Evolutionary conservation across 1,140 invertebrate species (phyloP).

Genomic region (Leptestheria dahalacensis): DNA sequence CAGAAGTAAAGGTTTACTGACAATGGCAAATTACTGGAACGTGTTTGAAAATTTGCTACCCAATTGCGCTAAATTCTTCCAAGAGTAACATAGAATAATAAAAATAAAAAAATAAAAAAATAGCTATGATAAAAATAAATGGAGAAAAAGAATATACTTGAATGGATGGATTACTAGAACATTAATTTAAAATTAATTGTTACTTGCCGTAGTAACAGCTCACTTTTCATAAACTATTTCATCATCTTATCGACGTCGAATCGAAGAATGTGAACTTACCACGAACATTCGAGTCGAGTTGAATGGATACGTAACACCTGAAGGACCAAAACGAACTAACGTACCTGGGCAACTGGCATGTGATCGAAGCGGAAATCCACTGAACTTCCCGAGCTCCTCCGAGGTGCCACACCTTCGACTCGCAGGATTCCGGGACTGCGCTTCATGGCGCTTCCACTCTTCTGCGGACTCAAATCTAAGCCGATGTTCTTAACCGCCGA

Average conservation of each 20-base stretch:
- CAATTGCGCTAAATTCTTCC: too few species aligned
- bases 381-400: slow-evolving; percentile 33
- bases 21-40: not conserved
- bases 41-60: not conserved
- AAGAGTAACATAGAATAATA: too few species aligned
- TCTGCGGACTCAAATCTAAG: not conserved
- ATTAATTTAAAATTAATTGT: too few species aligned
- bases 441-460: not conserved
- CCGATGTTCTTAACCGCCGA: not conserved
- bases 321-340: too few species aligned
- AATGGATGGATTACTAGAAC: too few species aligned
- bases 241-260: too few species aligned
- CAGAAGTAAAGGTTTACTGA: not conserved
- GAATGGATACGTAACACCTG: not conserved
- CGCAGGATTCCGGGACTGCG: slow-evolving; percentile 29
- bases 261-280: not conserved
- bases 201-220: too few species aligned
- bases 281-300: not conserved
- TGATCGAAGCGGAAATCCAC: slow-evolving; percentile 29
- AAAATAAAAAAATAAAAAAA: too few species aligned
- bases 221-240: too few species aligned
- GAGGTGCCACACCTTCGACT: slow-evolving; percentile 30
- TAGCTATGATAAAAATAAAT: too few species aligned
- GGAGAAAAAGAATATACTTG: too few species aligned
- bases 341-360: not conserved